phyloP scores from a whole-genome alignment of 2,888 invertebrate species.

The Drosophila meridiana region DNA sequence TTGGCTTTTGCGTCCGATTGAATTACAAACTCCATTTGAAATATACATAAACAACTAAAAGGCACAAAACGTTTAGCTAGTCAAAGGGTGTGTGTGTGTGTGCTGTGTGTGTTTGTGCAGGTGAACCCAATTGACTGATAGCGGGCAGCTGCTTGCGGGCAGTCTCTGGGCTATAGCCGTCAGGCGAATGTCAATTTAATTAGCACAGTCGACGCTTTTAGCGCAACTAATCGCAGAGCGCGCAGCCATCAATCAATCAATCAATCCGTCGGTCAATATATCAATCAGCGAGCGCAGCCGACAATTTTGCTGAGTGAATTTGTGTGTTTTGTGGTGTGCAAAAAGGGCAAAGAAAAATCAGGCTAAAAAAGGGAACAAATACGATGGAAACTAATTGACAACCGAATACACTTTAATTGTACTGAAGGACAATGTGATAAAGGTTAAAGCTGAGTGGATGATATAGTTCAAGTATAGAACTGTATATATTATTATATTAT shows the following conservation, averaged over 20 bases:
- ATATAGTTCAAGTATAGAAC: background rate
- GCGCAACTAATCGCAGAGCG: slow-evolving; percentile 40
- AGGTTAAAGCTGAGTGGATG: background rate
- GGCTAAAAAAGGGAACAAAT: background rate
- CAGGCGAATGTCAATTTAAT: slow-evolving; percentile 52
- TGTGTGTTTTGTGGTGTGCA: slow-evolving; percentile 44
- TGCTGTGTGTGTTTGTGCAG: slow-evolving; percentile 2
- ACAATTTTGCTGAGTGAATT: slow-evolving; percentile 52
- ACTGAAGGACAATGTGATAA: background rate
- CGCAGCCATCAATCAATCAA: slow-evolving; percentile 22
- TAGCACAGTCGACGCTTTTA: slow-evolving; percentile 45
- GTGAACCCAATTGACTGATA: slow-evolving; percentile 12
- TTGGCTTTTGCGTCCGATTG: slow-evolving; percentile 58
- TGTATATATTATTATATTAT: background rate
- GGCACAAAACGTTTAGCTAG: slow-evolving; percentile 10
- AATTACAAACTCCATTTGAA: slow-evolving; percentile 49
- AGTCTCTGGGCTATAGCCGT: slow-evolving; percentile 15
- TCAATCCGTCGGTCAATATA: slow-evolving; percentile 51
- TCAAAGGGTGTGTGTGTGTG: slow-evolving; percentile 9
- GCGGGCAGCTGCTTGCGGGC: slow-evolving; percentile 18
- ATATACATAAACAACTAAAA: slow-evolving; percentile 13
- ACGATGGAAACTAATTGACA: slow-evolving; percentile 18
- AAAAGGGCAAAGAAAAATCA: slow-evolving; percentile 10
- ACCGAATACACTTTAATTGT: slow-evolving; percentile 41
- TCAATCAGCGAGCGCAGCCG: slow-evolving; percentile 39